Percentiles rank a stretch among this genome's conserved stretches.
These are phyloP conservation scores for Rhabdornis inornatus DNA, from an alignment of 2,113 vertebrate species.

Conservation along the genomic window DNA sequence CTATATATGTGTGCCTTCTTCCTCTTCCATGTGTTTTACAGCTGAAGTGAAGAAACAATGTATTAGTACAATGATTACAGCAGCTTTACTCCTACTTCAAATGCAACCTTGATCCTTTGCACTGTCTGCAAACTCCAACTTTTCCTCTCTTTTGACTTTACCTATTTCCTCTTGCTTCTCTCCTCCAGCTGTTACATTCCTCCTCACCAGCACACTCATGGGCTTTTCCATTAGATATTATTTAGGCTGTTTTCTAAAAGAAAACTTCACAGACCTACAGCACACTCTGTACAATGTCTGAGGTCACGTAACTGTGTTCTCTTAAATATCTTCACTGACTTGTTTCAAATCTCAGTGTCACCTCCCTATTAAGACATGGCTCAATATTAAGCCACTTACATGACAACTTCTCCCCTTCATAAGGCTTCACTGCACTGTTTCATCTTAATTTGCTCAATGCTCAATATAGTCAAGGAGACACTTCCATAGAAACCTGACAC, in stretches of 20 bases:
- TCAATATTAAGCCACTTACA: not conserved
- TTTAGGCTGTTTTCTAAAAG: not conserved
- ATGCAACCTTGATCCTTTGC: not conserved
- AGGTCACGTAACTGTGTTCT: not conserved
- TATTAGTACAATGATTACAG: not conserved
- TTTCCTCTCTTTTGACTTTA: not conserved
- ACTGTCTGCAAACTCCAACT: not conserved
- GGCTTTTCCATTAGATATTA: not conserved
- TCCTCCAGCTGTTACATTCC: not conserved
- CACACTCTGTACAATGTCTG: not conserved
- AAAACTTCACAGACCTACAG: not conserved
- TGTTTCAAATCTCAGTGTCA: not conserved
- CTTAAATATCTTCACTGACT: not conserved
- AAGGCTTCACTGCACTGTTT: not conserved
- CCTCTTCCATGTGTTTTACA: not conserved
- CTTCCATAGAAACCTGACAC: not conserved
- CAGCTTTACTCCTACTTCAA: not conserved
- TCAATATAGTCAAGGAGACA: not conserved
- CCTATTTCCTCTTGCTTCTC: not conserved
- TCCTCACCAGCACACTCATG: fast-evolving
- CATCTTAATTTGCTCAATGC: not conserved
- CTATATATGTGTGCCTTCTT: not conserved
- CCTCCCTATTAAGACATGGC: not conserved
- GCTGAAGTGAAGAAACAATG: not conserved
- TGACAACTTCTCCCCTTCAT: not conserved